Conservation (phyloP, 2,888 invertebrate genomes). For the Cepaea hortensis region DNA sequence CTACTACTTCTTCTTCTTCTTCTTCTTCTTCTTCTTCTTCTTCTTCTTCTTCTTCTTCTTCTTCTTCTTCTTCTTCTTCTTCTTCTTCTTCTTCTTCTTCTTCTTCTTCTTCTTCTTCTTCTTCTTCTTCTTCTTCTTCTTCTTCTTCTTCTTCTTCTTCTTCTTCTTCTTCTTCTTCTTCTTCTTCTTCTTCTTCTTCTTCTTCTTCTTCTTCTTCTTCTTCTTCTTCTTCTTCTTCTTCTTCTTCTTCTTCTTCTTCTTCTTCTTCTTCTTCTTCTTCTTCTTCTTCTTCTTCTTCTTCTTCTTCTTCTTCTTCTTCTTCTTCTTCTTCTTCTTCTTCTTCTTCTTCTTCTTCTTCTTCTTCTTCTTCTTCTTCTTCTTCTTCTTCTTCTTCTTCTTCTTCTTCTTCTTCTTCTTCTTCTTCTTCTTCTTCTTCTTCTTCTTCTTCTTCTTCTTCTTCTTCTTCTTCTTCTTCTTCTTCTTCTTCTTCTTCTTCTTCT, state of each 20-base stretch:
- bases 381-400: not conserved
- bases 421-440: not conserved
- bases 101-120: not conserved
- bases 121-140: not conserved
- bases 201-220: not conserved
- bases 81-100: not conserved
- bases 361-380: not conserved
- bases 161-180: not conserved
- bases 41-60: not conserved
- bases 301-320: not conserved
- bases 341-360: not conserved
- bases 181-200: not conserved
- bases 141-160: not conserved
- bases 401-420: not conserved
- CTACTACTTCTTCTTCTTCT: not conserved
- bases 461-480: not conserved
- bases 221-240: not conserved
- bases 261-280: not conserved
- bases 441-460: not conserved
- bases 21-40: not conserved
- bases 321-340: not conserved
- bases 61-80: conserved; percentile 8
- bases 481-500: not conserved
- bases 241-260: not conserved
- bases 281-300: not conserved